phyloP scores from a whole-genome alignment of 2,888 invertebrate species.

The Phania funesta region DNA sequence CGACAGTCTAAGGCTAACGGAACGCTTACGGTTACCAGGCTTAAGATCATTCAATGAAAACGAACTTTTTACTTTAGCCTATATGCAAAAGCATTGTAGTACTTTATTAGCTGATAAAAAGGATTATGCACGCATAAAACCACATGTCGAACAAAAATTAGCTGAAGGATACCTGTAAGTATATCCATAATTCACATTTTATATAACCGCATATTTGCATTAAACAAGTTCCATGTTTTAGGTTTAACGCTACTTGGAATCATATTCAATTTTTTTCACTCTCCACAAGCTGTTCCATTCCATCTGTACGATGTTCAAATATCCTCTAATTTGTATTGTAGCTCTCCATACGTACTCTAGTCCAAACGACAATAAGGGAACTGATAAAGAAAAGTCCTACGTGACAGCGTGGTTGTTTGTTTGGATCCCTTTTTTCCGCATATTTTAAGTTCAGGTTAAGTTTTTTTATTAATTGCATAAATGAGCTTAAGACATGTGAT shows the following conservation, averaged over 20 bases:
- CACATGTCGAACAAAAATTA: slow-evolving; percentile 78
- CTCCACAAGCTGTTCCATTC: slow-evolving; percentile 75
- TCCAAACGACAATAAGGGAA: slow-evolving; percentile 2
- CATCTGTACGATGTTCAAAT: slow-evolving; percentile 75
- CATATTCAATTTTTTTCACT: slow-evolving; percentile 78
- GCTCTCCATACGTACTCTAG: slow-evolving; percentile 18
- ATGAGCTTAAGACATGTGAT: slow-evolving; percentile 29
- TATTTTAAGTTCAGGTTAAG: slow-evolving; percentile 57
- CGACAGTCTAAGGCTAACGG: slow-evolving; percentile 74
- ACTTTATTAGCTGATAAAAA: slow-evolving; percentile 76
- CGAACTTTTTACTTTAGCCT: slow-evolving; percentile 78
- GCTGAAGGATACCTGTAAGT: slow-evolving; percentile 78
- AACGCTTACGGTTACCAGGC: slow-evolving; percentile 76
- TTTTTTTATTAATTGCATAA: slow-evolving; percentile 46
- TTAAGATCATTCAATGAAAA: slow-evolving; percentile 77
- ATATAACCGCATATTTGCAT: neutral
- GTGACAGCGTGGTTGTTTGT: slow-evolving; percentile 29
- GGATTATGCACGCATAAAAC: slow-evolving; percentile 78
- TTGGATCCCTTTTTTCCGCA: neutral
- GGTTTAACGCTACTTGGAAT: slow-evolving; percentile 79
- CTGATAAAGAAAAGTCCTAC: neutral
- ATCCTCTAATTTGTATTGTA: slow-evolving; percentile 71
- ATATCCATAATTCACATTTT: neutral
- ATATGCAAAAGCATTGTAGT: slow-evolving; percentile 80
- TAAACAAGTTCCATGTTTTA: slow-evolving; percentile 53